Evolutionary conservation across 2,888 invertebrate species (phyloP).

Genomic region (Pyrgus malvae): DNA sequence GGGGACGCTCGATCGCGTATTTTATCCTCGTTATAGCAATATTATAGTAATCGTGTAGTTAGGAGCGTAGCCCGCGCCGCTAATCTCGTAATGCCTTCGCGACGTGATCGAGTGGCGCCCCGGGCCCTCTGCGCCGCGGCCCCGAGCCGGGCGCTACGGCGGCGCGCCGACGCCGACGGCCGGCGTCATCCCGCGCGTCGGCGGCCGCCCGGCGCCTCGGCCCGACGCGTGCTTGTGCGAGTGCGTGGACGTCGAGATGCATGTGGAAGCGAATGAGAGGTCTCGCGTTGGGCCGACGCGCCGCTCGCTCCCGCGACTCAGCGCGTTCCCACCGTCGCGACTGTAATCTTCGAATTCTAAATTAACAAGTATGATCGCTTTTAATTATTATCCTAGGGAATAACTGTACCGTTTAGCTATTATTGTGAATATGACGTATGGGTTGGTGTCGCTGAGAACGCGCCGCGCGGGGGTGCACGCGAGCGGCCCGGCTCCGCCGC

Average conservation of each 20-base stretch:
- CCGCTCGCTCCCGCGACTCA: slow-evolving; percentile 36
- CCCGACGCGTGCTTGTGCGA: slow-evolving; percentile 32
- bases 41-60: slow-evolving; percentile 51
- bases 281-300: slow-evolving; percentile 39
- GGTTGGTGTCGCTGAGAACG: slow-evolving; percentile 45
- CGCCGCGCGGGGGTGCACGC: slow-evolving; percentile 33
- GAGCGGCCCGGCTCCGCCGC: slow-evolving; percentile 33
- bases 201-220: slow-evolving; percentile 35
- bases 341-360: slow-evolving; percentile 67
- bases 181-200: slow-evolving; percentile 15
- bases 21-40: slow-evolving; percentile 54
- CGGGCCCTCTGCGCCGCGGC: slow-evolving; percentile 34
- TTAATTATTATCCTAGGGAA: slow-evolving; percentile 69
- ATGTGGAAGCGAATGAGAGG: slow-evolving; percentile 27
- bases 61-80: slow-evolving; percentile 47
- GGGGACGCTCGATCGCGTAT: slow-evolving; percentile 38
- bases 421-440: slow-evolving; percentile 59
- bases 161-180: slow-evolving; percentile 22
- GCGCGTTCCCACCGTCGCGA: slow-evolving; percentile 47
- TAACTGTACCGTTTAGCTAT: slow-evolving; percentile 72
- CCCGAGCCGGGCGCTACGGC: slow-evolving; percentile 31
- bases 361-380: slow-evolving; percentile 69
- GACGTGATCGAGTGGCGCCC: slow-evolving; percentile 36
- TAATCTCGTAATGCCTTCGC: slow-evolving; percentile 39
- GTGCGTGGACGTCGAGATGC: slow-evolving; percentile 11